Conservation (phyloP, 2,888 invertebrate genomes). For the Himalopsyche tibetana region DNA sequence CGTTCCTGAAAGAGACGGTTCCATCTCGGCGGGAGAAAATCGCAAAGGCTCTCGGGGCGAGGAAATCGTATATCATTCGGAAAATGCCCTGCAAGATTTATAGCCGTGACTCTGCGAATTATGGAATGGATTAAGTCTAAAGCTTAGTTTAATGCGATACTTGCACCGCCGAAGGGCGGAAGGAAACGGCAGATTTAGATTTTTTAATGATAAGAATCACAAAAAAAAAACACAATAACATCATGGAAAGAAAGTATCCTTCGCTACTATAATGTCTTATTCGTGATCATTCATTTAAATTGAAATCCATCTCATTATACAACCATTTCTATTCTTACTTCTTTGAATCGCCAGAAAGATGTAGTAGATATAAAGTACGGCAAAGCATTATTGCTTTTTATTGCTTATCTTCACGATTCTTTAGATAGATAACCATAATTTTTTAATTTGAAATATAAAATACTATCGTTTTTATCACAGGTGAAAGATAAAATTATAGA, state of each 20-base stretch:
- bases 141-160: slow-evolving; percentile 55
- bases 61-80: slow-evolving; percentile 30
- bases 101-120: slow-evolving; percentile 55
- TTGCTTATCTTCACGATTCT: too few relatives aligned
- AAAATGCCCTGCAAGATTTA: slow-evolving; percentile 50
- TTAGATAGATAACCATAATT: too few relatives aligned
- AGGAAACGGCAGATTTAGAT: neutral
- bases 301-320: too few relatives aligned
- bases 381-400: too few relatives aligned
- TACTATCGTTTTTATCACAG: too few relatives aligned
- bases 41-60: neutral
- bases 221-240: slow-evolving; percentile 4
- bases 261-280: too few relatives aligned
- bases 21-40: neutral
- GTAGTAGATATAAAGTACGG: too few relatives aligned
- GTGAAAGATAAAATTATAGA: too few relatives aligned
- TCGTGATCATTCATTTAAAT: too few relatives aligned
- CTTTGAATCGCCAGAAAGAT: too few relatives aligned
- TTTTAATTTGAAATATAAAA: too few relatives aligned
- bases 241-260: neutral
- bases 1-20: slow-evolving; percentile 19
- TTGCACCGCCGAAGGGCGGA: slow-evolving; percentile 15
- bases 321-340: too few relatives aligned
- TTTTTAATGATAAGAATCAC: neutral
- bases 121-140: slow-evolving; percentile 60